Evolutionary conservation across 1,140 invertebrate genomes (phyloP).

Genomic region (Maconellicoccus hirsutus): DNA sequence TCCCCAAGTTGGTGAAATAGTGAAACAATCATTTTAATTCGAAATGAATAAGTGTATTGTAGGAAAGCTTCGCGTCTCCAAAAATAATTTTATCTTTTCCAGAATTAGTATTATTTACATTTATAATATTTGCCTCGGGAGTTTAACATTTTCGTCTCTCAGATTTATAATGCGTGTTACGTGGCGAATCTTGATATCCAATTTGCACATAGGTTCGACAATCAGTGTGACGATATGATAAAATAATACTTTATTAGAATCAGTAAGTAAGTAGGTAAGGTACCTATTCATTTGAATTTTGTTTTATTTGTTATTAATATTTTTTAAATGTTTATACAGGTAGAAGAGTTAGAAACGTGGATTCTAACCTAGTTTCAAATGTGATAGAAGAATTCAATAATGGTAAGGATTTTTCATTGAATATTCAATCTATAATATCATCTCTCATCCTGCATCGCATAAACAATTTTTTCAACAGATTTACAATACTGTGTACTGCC

Average conservation of each 20-base stretch:
- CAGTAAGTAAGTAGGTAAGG: too few relatives aligned
- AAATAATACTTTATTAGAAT: too few relatives aligned
- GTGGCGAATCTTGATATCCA: neutral
- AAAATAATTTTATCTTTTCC: neutral
- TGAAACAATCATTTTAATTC: too few relatives aligned
- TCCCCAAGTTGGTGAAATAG: too few relatives aligned
- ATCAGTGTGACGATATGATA: too few relatives aligned
- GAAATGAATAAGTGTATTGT: too few relatives aligned
- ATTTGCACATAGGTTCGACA: neutral
- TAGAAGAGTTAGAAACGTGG: neutral
- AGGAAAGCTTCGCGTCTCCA: neutral
- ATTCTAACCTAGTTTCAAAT: slow-evolving; percentile 11
- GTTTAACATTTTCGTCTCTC: neutral
- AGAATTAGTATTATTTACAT: neutral
- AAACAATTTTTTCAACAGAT: neutral
- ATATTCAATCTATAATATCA: too few relatives aligned
- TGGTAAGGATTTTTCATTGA: neutral
- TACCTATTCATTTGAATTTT: too few relatives aligned
- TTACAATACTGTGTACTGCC: neutral
- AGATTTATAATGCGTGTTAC: too few relatives aligned
- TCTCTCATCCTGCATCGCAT: neutral
- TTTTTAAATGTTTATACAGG: neutral
- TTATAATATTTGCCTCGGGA: neutral
- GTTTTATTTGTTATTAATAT: too few relatives aligned
- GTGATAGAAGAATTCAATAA: slow-evolving; percentile 15